Evolutionary conservation across 2,888 invertebrate species (phyloP).

Genomic region (Ephialtes manifestator): DNA sequence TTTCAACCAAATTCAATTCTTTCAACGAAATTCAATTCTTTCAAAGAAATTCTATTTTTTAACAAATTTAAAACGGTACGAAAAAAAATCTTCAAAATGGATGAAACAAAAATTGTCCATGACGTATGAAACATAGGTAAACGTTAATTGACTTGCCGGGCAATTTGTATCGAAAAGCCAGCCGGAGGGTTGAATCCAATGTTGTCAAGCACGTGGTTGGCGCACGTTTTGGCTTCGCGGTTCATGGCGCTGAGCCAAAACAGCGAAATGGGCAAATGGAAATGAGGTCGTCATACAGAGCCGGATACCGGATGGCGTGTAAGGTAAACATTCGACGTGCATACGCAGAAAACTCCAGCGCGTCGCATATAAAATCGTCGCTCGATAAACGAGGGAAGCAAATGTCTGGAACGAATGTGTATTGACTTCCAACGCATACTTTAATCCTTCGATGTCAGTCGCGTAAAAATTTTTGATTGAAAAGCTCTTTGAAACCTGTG

Average conservation of each 20-base stretch:
- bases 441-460: neutral
- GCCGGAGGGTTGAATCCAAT: neutral
- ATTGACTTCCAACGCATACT: neutral
- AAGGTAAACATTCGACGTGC: slow-evolving; percentile 62
- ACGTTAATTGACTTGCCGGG: slow-evolving; percentile 13
- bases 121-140: neutral
- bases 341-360: neutral
- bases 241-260: slow-evolving; percentile 52
- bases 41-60: no score
- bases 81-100: neutral
- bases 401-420: slow-evolving; percentile 1
- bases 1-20: no score
- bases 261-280: slow-evolving; percentile 61
- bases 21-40: no score
- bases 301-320: slow-evolving; percentile 59
- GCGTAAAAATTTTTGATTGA: slow-evolving; percentile 1
- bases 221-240: slow-evolving; percentile 33
- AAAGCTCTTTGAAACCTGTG: neutral
- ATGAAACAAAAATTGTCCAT: neutral
- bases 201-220: slow-evolving; percentile 4
- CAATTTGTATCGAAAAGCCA: neutral
- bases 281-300: slow-evolving; percentile 57
- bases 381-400: neutral
- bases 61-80: no score
- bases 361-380: neutral